These are phyloP conservation scores for Holacanthus passer DNA, from an alignment of 2,113 vertebrate genomes.

Conservation along the genomic window DNA sequence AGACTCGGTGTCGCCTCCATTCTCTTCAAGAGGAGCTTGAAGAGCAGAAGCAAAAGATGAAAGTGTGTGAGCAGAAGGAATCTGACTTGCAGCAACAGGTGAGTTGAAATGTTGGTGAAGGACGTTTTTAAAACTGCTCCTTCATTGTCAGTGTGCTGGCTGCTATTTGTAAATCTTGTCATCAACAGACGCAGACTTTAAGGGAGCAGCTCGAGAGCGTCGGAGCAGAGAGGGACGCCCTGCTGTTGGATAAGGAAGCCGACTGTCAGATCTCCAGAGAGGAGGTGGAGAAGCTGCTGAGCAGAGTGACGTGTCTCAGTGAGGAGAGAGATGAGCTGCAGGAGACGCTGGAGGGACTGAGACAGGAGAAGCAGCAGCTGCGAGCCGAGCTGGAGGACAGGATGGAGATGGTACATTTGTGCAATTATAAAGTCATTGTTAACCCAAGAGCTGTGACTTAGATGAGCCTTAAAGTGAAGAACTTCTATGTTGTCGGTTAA, in stretches of 20 bases:
- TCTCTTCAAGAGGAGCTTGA: slow-evolving; percentile 31
- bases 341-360: slow-evolving; percentile 39
- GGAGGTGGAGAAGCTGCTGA: slow-evolving; percentile 47
- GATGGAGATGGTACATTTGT: not conserved
- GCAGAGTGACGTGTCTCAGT: slow-evolving; percentile 30
- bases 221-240: slow-evolving; percentile 53
- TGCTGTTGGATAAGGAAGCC: not conserved
- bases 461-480: not conserved
- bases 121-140: not conserved
- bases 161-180: not conserved
- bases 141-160: not conserved
- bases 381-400: slow-evolving; percentile 20
- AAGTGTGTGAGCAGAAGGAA: slow-evolving; percentile 17
- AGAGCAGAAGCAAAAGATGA: slow-evolving; percentile 7
- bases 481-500: not conserved
- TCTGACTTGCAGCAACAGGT: slow-evolving; percentile 13
- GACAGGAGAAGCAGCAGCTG: slow-evolving; percentile 56
- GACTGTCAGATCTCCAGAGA: not conserved
- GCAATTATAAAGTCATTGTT: too few species aligned
- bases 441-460: too few species aligned
- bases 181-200: slow-evolving; percentile 23
- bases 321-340: slow-evolving; percentile 57
- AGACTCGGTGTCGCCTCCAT: not conserved
- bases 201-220: slow-evolving; percentile 37
- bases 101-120: not conserved